Evolutionary conservation across 2,888 invertebrate genomes (phyloP).

Genomic region (Polia nebulosa): DNA sequence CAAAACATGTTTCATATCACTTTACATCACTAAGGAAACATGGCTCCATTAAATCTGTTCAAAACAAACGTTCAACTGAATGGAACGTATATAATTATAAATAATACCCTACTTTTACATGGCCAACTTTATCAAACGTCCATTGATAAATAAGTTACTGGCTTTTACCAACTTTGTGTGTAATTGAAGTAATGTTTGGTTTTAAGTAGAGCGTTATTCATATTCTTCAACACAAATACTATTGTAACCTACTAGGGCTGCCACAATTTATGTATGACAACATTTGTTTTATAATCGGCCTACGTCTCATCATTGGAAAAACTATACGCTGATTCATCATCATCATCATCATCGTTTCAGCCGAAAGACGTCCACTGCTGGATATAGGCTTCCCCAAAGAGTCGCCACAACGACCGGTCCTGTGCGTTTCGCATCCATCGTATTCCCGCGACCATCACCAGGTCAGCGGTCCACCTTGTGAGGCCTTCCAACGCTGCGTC

Average conservation of each 20-base stretch:
- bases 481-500: no score
- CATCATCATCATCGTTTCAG: no score
- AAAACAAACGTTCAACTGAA: constrained; percentile 26
- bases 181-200: constrained; percentile 15
- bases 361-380: no score
- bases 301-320: no score
- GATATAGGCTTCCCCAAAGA: no score
- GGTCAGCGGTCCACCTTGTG: no score
- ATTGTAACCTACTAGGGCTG: background rate
- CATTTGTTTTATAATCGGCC: no score
- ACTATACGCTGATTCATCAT: no score
- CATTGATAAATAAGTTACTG: constrained; percentile 18
- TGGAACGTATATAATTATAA: constrained; percentile 44
- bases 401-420: no score
- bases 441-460: no score
- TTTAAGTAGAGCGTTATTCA: background rate
- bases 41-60: constrained; percentile 28
- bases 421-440: no score
- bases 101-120: constrained; percentile 22
- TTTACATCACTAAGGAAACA: constrained; percentile 37
- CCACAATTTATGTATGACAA: no score
- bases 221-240: background rate
- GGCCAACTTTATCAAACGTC: constrained; percentile 3
- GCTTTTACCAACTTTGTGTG: constrained; percentile 8
- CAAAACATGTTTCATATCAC: constrained; percentile 37